Percentiles rank a stretch among this genome's conserved stretches.
These are phyloP conservation scores for Tenthredo scrophulariae DNA, from an alignment of 2,888 invertebrate genomes.

Conservation along the genomic window DNA sequence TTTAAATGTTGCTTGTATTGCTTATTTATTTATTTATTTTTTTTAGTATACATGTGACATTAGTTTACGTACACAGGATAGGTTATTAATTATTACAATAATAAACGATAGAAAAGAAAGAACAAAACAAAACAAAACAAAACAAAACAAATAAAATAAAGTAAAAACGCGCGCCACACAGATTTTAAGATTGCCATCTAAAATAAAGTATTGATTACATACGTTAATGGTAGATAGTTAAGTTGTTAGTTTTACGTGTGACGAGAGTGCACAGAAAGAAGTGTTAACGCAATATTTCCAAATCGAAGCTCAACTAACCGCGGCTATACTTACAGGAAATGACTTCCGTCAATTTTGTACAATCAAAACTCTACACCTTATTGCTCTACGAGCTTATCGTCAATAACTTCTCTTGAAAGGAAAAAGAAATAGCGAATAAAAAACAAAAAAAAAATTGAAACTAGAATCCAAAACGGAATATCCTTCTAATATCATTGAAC, in stretches of 20 bases:
- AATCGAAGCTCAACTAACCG: slow-evolving; percentile 61
- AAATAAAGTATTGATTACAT: slow-evolving; percentile 44
- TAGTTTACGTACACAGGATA: slow-evolving; percentile 39
- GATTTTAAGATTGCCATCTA: slow-evolving; percentile 48
- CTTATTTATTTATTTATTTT: slow-evolving; percentile 12
- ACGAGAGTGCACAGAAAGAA: slow-evolving; percentile 58
- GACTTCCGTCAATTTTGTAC: slow-evolving; percentile 31
- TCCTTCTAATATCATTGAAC: background rate
- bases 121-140: background rate
- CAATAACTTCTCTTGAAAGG: background rate
- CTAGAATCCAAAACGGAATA: background rate
- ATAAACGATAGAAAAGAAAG: background rate
- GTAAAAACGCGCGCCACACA: slow-evolving; percentile 47
- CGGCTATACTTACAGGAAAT: slow-evolving; percentile 26
- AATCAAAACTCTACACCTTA: background rate
- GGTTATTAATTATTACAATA: slow-evolving; percentile 35
- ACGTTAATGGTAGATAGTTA: slow-evolving; percentile 47
- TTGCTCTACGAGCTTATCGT: background rate
- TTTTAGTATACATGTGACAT: slow-evolving; percentile 44
- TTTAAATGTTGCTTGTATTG: slow-evolving; percentile 44
- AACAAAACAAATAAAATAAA: background rate
- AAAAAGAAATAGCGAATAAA: background rate
- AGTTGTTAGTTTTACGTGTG: slow-evolving; percentile 65
- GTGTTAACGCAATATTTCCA: slow-evolving; percentile 71
- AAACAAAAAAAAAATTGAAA: background rate